Conservation (phyloP, 92 coral and sea anemone genomes). For the Parazoanthus swiftii region DNA sequence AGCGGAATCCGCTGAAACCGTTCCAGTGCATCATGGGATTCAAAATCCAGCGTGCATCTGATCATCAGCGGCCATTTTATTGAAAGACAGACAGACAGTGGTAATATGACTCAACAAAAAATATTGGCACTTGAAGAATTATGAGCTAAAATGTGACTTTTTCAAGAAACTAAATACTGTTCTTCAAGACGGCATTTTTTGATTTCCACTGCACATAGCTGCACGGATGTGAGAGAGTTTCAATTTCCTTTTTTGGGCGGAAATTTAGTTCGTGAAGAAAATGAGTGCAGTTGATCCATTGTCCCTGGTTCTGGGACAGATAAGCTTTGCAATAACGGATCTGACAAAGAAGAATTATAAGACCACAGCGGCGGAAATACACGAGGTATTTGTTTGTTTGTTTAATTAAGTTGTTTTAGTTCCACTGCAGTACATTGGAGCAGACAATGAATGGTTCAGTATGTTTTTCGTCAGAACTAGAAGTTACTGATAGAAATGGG, state of each 20-base stretch:
- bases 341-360: slow-evolving; percentile 94
- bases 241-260: neutral
- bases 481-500: neutral
- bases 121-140: neutral
- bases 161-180: neutral
- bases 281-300: slow-evolving; percentile 92
- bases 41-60: slow-evolving; percentile 24
- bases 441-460: too few species aligned
- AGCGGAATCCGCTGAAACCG: slow-evolving; percentile 12
- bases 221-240: slow-evolving; percentile 17
- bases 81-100: neutral
- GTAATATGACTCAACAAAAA: neutral
- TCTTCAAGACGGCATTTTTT: neutral
- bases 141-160: slow-evolving; percentile 3
- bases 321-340: slow-evolving; percentile 91
- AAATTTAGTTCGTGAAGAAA: neutral
- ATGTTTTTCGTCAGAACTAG: too few species aligned
- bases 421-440: neutral
- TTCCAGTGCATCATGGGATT: slow-evolving; percentile 10
- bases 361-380: slow-evolving; percentile 84
- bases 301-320: slow-evolving; percentile 93
- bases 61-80: slow-evolving; percentile 20
- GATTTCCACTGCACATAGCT: neutral
- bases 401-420: neutral
- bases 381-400: slow-evolving; percentile 59